Conservation (phyloP, 2,113 vertebrate species). For the Oceanodroma tethys region DNA sequence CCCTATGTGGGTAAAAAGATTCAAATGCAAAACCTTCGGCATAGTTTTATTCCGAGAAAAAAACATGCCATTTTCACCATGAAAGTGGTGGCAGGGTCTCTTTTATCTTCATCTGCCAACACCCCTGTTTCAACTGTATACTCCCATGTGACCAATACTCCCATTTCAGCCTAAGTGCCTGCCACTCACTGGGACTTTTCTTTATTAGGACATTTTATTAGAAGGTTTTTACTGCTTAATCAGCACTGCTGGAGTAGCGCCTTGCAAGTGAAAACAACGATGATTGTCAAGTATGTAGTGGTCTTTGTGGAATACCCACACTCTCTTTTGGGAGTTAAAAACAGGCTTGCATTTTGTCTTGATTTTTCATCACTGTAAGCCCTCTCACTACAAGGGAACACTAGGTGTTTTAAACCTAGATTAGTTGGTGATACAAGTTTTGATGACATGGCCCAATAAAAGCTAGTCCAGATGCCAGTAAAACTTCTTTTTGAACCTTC, state of each 20-base stretch:
- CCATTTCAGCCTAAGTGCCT: background rate
- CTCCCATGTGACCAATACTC: background rate
- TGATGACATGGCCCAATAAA: background rate
- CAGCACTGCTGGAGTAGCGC: background rate
- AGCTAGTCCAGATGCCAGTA: background rate
- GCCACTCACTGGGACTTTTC: background rate
- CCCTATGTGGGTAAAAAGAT: background rate
- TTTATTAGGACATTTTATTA: conserved; percentile 2
- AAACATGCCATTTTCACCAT: background rate
- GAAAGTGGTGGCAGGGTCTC: background rate
- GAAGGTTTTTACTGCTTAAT: background rate
- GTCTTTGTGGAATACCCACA: background rate
- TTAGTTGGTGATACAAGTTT: background rate
- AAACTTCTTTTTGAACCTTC: background rate
- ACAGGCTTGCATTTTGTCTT: background rate
- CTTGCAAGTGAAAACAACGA: background rate
- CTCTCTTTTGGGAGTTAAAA: background rate
- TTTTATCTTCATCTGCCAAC: background rate
- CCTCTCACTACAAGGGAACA: background rate
- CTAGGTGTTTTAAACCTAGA: background rate
- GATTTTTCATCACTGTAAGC: background rate
- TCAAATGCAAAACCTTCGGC: background rate
- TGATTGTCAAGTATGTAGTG: background rate
- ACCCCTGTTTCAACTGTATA: background rate
- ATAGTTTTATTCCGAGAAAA: background rate